Percentiles rank a stretch among this genome's conserved stretches.
These are phyloP conservation scores for Clarias macrocephalus DNA, from an alignment of 2,113 vertebrate genomes.

Conservation along the genomic window DNA sequence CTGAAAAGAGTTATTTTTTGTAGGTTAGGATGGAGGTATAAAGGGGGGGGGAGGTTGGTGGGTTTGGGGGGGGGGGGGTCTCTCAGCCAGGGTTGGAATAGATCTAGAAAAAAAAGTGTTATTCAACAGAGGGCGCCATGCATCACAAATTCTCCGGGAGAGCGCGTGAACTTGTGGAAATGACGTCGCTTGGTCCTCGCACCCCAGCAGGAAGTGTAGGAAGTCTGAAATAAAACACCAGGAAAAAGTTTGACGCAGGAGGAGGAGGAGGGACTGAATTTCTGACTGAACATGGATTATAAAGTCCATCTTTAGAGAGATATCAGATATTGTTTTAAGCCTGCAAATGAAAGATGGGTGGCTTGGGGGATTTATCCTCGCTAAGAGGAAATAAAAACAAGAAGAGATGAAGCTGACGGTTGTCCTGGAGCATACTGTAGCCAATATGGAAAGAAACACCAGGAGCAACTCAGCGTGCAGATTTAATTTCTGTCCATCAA, in stretches of 20 bases:
- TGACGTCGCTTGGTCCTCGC: neutral
- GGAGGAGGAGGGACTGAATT: conserved; percentile 27
- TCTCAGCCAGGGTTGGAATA: neutral
- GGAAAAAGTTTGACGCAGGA: conserved; percentile 37
- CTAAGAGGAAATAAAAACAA: conserved; percentile 8
- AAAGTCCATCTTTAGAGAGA: neutral
- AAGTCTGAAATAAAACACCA: conserved; percentile 56
- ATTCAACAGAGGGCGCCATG: conserved; percentile 42
- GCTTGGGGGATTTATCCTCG: neutral
- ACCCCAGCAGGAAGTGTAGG: conserved; percentile 50
- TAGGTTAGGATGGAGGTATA: neutral
- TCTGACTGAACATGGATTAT: neutral
- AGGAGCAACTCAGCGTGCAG: neutral
- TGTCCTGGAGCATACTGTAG: neutral
- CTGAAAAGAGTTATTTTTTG: conserved; percentile 39
- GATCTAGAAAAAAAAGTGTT: neutral
- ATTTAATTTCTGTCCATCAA: neutral
- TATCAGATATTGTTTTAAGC: neutral
- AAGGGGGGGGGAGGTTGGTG: too few species aligned
- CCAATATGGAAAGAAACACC: neutral
- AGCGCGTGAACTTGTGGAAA: conserved; percentile 17
- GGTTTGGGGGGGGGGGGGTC: neutral
- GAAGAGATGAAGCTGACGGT: conserved; percentile 9
- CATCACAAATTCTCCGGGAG: neutral
- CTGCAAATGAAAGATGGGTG: conserved; percentile 26